These are phyloP conservation scores for Operophtera brumata DNA, from an alignment of 2,888 invertebrate genomes.

Conservation along the genomic window DNA sequence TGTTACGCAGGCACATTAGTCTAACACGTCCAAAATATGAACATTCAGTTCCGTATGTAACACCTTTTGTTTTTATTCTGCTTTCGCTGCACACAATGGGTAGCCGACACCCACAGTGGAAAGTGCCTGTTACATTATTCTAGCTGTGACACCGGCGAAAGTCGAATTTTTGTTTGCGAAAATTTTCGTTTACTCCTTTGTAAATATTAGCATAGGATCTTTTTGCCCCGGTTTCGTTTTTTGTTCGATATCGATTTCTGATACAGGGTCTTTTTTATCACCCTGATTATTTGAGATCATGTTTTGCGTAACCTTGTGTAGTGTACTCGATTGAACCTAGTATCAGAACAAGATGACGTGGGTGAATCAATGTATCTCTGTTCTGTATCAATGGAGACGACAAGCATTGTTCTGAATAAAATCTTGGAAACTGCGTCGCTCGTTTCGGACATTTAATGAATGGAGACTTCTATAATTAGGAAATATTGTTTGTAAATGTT, in stretches of 20 bases:
- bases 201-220: conserved; percentile 51
- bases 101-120: conserved; percentile 65
- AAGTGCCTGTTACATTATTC: conserved; percentile 58
- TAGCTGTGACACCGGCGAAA: conserved; percentile 60
- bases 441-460: conserved; percentile 24
- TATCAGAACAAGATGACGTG: conserved; percentile 39
- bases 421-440: conserved; percentile 25
- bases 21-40: conserved; percentile 22
- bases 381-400: conserved; percentile 42
- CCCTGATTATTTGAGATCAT: background rate
- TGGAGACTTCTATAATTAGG: background rate
- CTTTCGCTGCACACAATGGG: conserved; percentile 70
- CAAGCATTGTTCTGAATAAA: conserved; percentile 42
- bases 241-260: conserved; percentile 7
- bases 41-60: conserved; percentile 42
- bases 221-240: conserved; percentile 5
- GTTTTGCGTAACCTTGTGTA: conserved; percentile 15
- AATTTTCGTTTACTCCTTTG: conserved; percentile 49
- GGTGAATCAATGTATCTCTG: conserved; percentile 50
- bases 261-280: conserved; percentile 4
- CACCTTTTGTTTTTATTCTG: conserved; percentile 64
- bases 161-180: conserved; percentile 55
- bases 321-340: conserved; percentile 17
- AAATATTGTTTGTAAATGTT: too few species aligned
- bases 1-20: conserved; percentile 19